phyloP scores from a whole-genome alignment of 2,888 invertebrate genomes.

The Drosophila fulvimacula region DNA sequence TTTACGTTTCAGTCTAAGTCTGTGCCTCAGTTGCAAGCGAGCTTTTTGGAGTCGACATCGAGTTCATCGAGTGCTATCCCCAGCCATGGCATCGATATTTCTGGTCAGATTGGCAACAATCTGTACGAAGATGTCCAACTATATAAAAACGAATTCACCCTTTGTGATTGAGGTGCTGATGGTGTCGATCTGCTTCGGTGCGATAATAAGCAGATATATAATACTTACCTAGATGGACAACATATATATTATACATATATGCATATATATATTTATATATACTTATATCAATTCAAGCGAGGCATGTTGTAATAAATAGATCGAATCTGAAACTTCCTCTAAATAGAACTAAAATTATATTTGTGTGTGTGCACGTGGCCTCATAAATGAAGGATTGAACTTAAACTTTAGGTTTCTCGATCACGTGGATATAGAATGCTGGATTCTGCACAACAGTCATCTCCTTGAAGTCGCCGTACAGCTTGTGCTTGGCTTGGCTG shows the following conservation, averaged over 20 bases:
- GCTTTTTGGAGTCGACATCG: constrained; percentile 43
- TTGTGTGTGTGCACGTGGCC: constrained; percentile 38
- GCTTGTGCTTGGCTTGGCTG: constrained; percentile 87
- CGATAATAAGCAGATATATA: constrained; percentile 77
- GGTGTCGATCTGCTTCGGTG: constrained; percentile 78
- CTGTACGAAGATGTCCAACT: constrained; percentile 71
- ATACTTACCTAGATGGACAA: constrained; percentile 48
- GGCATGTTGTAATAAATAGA: constrained; percentile 34
- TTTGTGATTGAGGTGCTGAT: constrained; percentile 80
- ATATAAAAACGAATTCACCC: constrained; percentile 77
- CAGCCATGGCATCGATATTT: constrained; percentile 68
- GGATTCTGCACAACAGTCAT: constrained; percentile 88
- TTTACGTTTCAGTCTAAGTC: constrained; percentile 35
- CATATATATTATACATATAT: background rate
- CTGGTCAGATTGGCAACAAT: constrained; percentile 60
- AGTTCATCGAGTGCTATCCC: constrained; percentile 8
- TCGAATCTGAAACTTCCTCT: constrained; percentile 26
- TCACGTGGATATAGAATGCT: constrained; percentile 93
- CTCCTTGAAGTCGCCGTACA: constrained; percentile 93
- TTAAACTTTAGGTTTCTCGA: constrained; percentile 87
- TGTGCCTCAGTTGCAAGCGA: constrained; percentile 41
- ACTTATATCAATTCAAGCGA: constrained; percentile 3
- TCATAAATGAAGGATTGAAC: constrained; percentile 32
- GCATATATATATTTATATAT: background rate
- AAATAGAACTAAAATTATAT: constrained; percentile 55